Evolutionary conservation across 2,113 vertebrate species (phyloP).

Genomic region (Serinus canaria): DNA sequence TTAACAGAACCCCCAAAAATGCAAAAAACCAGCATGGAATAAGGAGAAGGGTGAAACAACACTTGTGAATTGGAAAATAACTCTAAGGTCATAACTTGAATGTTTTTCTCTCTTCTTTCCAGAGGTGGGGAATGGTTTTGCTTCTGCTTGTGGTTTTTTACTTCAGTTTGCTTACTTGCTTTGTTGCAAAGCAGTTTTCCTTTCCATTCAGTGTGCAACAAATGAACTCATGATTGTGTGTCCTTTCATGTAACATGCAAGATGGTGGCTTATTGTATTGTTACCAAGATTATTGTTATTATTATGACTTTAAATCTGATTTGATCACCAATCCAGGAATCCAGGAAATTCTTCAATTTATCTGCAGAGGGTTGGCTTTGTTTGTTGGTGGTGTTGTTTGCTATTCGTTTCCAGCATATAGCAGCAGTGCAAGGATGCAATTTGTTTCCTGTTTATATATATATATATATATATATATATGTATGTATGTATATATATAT

Average conservation of each 20-base stretch:
- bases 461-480: constrained; percentile 63
- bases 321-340: constrained; percentile 62
- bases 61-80: constrained; percentile 53
- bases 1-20: constrained; percentile 49
- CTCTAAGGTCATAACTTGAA: constrained; percentile 47
- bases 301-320: constrained; percentile 24
- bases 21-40: constrained; percentile 38
- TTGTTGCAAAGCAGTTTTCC: constrained; percentile 72
- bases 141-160: constrained; percentile 54
- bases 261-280: constrained; percentile 22
- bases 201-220: constrained; percentile 66
- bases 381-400: constrained; percentile 63
- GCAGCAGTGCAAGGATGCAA: constrained; percentile 77
- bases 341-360: constrained; percentile 69
- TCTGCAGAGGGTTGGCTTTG: constrained; percentile 70
- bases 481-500: constrained; percentile 76
- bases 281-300: constrained; percentile 24
- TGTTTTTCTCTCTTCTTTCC: constrained; percentile 66
- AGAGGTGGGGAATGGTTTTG: constrained; percentile 58
- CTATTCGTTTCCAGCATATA: constrained; percentile 69
- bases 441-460: constrained; percentile 70
- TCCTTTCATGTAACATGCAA: constrained; percentile 56
- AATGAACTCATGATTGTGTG: constrained; percentile 39
- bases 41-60: constrained; percentile 33
- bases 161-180: constrained; percentile 62